Base-by-base conservation (phyloP, 1,140 invertebrate genomes). In the Ylistrum balloti region DNA sequence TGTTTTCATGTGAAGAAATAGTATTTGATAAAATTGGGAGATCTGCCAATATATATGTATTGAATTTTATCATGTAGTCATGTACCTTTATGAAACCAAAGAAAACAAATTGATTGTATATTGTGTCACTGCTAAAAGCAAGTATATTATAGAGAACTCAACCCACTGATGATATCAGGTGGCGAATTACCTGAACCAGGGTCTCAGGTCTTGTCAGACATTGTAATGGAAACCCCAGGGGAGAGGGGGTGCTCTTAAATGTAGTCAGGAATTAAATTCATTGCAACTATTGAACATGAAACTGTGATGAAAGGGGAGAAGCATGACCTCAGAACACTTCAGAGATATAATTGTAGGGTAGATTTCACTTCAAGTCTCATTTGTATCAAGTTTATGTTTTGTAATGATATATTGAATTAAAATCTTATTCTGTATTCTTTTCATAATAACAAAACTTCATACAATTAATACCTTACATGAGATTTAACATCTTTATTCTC, bases 161-260 rank as follows among this genome's bases (percentile, higher is more conserved):
- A 45, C 41, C 17, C 41, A 28, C 56, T 2, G 56, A 74, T 74
- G 5, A 1, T 74, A 74, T 74, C 56, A 28, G 22, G 35, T 38
- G 35, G 35, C 35, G 35, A 28, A 9, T n/a, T 28, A n/a, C 56
- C n/a, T 74, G 22, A 74, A 74, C 56, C 56, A 74, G n/a, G 56
- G 17, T n/a, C 22, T 17, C 1, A 17, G 41, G 41, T 45, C 56
- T 28, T 74, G 22, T 74, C n/a, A 74, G 56, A 74, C 56, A 22
- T 74, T 74, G 56, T 22, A 28, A 3, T 17, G 56, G 17, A n/a
- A n/a, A 74, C 56, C 28, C 3, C 56, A 74, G 56, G 56, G 28
- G 9, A 74, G 56, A 74, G n/a, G 56, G 56, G 56, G 56, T 74
- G 22, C 56, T 28, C 56, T 74, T 74, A 74, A 74, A 74, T 74